Evolutionary conservation across 1,140 invertebrate species (phyloP), one percentile per base, ranked within the genome.

Genomic region (Gryllus bimaculatus): DNA sequence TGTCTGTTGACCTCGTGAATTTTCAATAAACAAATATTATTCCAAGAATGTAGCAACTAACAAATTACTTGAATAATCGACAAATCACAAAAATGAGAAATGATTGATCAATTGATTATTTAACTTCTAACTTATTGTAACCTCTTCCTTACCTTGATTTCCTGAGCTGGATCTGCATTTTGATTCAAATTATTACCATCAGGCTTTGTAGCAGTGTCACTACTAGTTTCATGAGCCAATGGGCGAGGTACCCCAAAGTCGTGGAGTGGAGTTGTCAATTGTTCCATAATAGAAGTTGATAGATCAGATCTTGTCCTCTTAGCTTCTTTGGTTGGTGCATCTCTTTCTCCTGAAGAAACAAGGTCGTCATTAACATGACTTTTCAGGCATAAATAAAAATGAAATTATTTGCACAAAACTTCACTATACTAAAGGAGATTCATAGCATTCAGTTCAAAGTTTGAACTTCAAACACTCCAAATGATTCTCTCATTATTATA

Each of bases 281-380:
- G 90, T 82, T 92, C 91, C 18, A 92, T 84, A 81, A 93, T 92
- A 66, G 87, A 88, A 8, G 87, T 87, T 0, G 91, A 91, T 21
- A 92, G 84, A 85, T 93, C 91, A 10, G 86, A 89, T 39, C 90
- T 85, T 75, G 87, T 85, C 73, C 88, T 86, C 82, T 91, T 91
- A 79, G 89, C 89, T 81, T 89, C 84, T 83, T 88, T 89, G 73
- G 84, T 88, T 26, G 86, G 82, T 13, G 84, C 83, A 48, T 91
- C 90, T 81, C 90, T 91, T 79, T 91, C 89, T 79, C 83, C 84
- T 79, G 49, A 78, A 13, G 47, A 77, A 77, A 77, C 21, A 75
- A 75, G 1, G n/a, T 75, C 7, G 10, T 13, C 21, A 48, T 4
- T 18, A 47, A n/a, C 15, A 18, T 81, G 83, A 88, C 88, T 87